A percentile compares a stretch with the other conserved stretches of the same genome.
Evolutionary conservation across 2,797 vertebrate species (phyloP).

Genomic region (Poeciliopsis infans): DNA sequence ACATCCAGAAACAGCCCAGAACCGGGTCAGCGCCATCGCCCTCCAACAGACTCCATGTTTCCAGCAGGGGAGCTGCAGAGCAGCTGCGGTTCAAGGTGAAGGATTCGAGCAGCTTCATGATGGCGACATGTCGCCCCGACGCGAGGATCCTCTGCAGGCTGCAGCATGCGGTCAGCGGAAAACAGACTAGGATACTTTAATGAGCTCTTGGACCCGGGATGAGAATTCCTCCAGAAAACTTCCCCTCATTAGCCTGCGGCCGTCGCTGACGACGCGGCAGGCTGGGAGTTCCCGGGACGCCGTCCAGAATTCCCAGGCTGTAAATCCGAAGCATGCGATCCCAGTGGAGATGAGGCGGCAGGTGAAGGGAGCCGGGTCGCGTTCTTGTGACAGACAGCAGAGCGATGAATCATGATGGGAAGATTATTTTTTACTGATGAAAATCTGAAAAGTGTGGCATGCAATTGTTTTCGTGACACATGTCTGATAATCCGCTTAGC

Average conservation of each 20-base stretch:
- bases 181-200: background rate
- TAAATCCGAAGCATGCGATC: background rate
- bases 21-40: background rate
- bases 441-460: background rate
- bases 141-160: too few relatives aligned
- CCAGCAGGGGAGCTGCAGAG: background rate
- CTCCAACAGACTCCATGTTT: background rate
- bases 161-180: background rate
- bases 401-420: background rate
- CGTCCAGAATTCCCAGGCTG: background rate
- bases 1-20: background rate
- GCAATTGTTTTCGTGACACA: background rate
- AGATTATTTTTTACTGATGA: background rate
- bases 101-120: too few relatives aligned
- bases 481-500: background rate
- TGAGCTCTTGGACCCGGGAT: background rate
- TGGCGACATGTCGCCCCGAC: too few relatives aligned
- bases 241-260: background rate
- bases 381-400: background rate
- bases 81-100: background rate
- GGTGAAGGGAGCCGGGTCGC: background rate
- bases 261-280: background rate
- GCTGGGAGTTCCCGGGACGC: background rate
- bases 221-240: slow-evolving; percentile 1
- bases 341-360: background rate